Evolutionary conservation across 1,140 invertebrate species (phyloP).

Genomic region (Drosophila bocki): DNA sequence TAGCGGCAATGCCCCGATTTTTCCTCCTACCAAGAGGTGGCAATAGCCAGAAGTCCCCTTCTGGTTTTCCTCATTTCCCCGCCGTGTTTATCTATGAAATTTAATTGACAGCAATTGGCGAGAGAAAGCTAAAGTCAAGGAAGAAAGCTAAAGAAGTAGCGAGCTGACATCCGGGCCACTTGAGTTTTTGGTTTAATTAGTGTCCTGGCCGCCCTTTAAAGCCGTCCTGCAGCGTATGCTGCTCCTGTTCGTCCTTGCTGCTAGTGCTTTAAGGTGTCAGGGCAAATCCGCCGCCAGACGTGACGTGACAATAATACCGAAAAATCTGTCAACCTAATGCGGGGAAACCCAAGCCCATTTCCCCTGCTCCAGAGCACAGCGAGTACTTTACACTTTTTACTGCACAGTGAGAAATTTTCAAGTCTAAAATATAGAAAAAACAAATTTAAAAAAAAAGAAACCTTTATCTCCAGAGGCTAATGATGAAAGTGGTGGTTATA

Average conservation of each 20-base stretch:
- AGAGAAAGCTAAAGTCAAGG: neutral
- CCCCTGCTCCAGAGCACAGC: neutral
- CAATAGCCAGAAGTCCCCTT: conserved; percentile 34
- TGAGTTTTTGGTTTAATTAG: conserved; percentile 55
- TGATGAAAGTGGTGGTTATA: neutral
- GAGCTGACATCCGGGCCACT: conserved; percentile 25
- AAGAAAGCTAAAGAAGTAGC: conserved; percentile 2
- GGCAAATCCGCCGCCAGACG: conserved; percentile 68
- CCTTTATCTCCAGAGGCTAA: neutral
- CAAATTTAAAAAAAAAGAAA: neutral
- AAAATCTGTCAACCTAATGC: conserved; percentile 59
- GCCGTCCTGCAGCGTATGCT: neutral
- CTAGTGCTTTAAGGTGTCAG: conserved; percentile 50
- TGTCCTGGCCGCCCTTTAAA: conserved; percentile 28
- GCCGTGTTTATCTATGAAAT: conserved; percentile 74
- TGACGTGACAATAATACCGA: conserved; percentile 79
- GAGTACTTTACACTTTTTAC: conserved; percentile 19
- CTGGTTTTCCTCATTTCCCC: neutral
- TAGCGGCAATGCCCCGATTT: conserved; percentile 29
- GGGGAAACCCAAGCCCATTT: conserved; percentile 37
- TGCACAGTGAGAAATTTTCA: conserved; percentile 2
- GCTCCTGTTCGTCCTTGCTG: neutral
- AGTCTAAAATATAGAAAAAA: neutral
- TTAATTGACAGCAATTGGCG: conserved; percentile 65
- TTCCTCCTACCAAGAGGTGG: conserved; percentile 27